A percentile compares a stretch with the other conserved stretches of the same genome.
Conservation (phyloP, 2,797 vertebrate species). For the Chiloscyllium punctatum region DNA sequence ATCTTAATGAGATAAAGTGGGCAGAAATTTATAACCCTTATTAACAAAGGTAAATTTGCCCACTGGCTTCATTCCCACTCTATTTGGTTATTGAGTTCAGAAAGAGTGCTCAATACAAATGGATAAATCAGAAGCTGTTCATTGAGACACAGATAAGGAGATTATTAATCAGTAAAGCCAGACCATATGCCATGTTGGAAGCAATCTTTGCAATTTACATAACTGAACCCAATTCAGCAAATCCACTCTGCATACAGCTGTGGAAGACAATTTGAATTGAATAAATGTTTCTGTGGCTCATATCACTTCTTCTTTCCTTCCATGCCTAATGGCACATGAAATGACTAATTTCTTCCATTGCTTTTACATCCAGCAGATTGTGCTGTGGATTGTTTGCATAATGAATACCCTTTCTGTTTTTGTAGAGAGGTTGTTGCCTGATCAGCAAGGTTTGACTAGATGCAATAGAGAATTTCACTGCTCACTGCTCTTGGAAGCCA, state of each 20-base stretch:
- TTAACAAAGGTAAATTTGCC: neutral
- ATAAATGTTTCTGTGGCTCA: neutral
- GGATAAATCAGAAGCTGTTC: neutral
- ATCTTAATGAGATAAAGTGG: neutral
- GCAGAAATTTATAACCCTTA: neutral
- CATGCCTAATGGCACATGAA: neutral
- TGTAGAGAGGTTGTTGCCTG: neutral
- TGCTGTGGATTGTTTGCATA: neutral
- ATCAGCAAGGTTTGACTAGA: neutral
- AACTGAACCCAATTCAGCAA: neutral
- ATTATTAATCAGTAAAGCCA: constrained; percentile 15
- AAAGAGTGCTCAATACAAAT: neutral
- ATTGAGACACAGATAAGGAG: neutral
- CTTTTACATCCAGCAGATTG: neutral
- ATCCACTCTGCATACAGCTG: neutral
- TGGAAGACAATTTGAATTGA: neutral
- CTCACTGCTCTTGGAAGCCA: neutral
- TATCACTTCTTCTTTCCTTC: neutral
- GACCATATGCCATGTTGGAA: neutral
- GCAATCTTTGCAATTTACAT: neutral
- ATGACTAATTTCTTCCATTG: neutral
- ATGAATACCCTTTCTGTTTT: neutral
- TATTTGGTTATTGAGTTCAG: neutral
- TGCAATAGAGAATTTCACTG: neutral
- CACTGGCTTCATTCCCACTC: neutral